Evolutionary conservation across 1,140 invertebrate genomes (phyloP).

Genomic region (Acromyrmex heyeri): DNA sequence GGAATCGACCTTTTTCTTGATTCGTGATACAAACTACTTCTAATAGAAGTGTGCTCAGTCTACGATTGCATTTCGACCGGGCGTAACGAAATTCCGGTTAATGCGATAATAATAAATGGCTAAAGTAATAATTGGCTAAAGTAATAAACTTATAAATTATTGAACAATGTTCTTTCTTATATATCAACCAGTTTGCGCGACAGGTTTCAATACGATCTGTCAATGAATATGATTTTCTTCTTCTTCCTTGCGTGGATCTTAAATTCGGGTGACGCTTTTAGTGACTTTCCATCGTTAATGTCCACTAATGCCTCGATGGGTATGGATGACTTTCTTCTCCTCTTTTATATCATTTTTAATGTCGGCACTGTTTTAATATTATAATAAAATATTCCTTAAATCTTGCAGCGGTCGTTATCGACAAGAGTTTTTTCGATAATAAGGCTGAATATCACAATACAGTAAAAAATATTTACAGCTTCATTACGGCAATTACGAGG

Average conservation of each 20-base stretch:
- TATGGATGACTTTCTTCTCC: constrained; percentile 80
- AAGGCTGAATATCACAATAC: constrained; percentile 87
- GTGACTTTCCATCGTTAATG: constrained; percentile 90
- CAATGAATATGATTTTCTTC: constrained; percentile 73
- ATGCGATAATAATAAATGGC: constrained; percentile 51
- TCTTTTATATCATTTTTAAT: neutral
- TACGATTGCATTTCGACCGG: constrained; percentile 52
- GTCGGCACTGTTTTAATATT: neutral
- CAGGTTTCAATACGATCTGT: constrained; percentile 20
- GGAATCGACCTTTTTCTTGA: constrained; percentile 67
- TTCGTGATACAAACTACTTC: constrained; percentile 40
- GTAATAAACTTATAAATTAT: constrained; percentile 74
- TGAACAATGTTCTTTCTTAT: constrained; percentile 67
- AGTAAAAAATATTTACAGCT: constrained; percentile 88
- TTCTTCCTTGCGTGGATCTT: constrained; percentile 73
- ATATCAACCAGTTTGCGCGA: constrained; percentile 33
- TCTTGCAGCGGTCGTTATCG: constrained; percentile 78
- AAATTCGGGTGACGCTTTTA: constrained; percentile 67
- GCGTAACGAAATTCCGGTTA: constrained; percentile 19
- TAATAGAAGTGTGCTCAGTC: neutral
- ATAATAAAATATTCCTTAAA: constrained; percentile 24
- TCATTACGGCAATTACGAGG: constrained; percentile 87
- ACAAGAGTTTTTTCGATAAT: constrained; percentile 77
- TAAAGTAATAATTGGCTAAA: constrained; percentile 22
- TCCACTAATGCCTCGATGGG: constrained; percentile 91